These are phyloP conservation scores for Leucosticte australis DNA, from an alignment of 2,113 vertebrate species.

Conservation along the genomic window DNA sequence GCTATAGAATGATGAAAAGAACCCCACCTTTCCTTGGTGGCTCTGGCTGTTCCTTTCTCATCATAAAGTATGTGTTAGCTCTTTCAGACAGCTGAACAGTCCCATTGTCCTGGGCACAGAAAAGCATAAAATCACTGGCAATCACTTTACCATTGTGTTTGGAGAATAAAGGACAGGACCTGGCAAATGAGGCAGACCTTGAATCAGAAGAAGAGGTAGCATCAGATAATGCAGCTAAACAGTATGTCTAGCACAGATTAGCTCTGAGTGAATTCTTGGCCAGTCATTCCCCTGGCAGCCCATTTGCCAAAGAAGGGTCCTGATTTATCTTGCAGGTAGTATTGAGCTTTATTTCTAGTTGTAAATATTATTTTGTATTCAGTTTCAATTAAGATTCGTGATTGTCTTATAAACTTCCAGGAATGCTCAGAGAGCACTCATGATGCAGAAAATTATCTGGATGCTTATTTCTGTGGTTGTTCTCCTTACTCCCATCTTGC, in stretches of 20 bases:
- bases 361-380: background rate
- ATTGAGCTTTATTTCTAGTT: background rate
- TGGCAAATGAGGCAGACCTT: background rate
- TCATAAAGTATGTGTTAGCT: background rate
- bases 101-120: background rate
- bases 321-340: background rate
- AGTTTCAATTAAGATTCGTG: background rate
- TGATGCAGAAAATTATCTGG: background rate
- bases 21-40: background rate
- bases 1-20: background rate
- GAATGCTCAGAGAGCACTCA: background rate
- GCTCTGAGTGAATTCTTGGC: background rate
- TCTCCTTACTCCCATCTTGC: background rate
- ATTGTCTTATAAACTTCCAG: background rate
- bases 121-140: background rate
- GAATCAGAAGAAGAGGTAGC: background rate
- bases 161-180: background rate
- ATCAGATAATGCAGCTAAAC: background rate
- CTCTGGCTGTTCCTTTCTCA: background rate
- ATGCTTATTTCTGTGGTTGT: background rate
- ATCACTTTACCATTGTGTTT: slow-evolving; percentile 16
- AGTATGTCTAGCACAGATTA: background rate
- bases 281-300: background rate
- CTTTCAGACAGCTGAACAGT: background rate
- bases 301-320: background rate